Base-by-base conservation (phyloP, 2,797 vertebrate genomes). In the Erpetoichthys calabaricus region DNA sequence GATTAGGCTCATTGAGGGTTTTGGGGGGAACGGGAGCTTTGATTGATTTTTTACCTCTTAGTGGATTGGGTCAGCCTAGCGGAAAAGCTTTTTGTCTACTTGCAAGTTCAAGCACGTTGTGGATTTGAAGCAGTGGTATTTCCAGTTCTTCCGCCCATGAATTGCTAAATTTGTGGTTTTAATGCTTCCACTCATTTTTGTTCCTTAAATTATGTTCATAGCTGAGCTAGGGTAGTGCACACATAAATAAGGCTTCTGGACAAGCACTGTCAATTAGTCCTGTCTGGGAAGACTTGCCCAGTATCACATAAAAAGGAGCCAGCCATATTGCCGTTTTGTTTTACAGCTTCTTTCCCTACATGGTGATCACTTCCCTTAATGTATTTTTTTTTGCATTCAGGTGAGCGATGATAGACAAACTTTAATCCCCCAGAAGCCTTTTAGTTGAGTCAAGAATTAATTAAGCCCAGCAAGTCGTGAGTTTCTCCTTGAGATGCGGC, bases 51-150 rank as follows among this genome's bases (percentile, higher is more conserved):
- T 25, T 25, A 2, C 25, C 25, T 25, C 25, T 25, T 25, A 25
- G 56, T 43, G 47, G 45, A 49, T 50, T 47, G 4, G 45, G 59
- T 25, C 42, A 44, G 63, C 56, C 42, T 56, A 3, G 44, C 51
- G 55, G 53, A 42, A 6, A 44, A 42, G 63, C 63, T n/a, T 43
- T 60, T 55, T 7, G 2, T 47, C 52, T 44, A 59, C 47, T 59
- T 46, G 44, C 4, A 42, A 52, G 45, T 53, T 58, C 56, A 60
- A 4, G 52, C 61, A 44, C 9, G 57, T 65, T 60, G 45, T 41
- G 0, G 6, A 1, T 54, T 45, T 8, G 47, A 63, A 60, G 8
- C 5, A 3, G 0, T 3, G 6, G 6, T 4, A 3, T 42, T 41
- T 53, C 4, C 56, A 25, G 57, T 51, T 58, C 42, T 57, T 51